Evolutionary conservation across 2,797 vertebrate species (phyloP).

Genomic region (Periophthalmus magnuspinnatus): DNA sequence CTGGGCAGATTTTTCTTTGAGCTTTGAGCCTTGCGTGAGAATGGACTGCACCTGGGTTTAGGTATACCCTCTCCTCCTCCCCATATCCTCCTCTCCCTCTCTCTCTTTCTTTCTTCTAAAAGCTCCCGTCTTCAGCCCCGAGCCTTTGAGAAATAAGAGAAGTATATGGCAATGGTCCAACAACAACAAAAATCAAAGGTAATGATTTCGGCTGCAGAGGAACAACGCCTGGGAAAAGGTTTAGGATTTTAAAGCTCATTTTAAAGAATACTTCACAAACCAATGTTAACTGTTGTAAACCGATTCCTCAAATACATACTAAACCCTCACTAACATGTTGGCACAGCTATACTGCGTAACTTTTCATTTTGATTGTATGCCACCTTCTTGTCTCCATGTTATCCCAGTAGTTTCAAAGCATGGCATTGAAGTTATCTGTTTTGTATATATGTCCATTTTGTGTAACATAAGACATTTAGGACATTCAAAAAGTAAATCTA

Average conservation of each 20-base stretch:
- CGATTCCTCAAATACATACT: too few relatives aligned
- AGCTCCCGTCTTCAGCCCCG: constrained; percentile 24
- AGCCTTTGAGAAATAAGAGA: constrained; percentile 44
- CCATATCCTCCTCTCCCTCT: neutral
- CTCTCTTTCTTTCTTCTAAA: neutral
- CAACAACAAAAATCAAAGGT: constrained; percentile 62
- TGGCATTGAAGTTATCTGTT: too few relatives aligned
- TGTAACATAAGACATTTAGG: rapidly evolving
- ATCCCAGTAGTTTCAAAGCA: too few relatives aligned
- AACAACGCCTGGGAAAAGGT: neutral
- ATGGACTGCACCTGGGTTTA: constrained; percentile 61
- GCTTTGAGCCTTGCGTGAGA: constrained; percentile 64
- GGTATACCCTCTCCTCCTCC: constrained; percentile 40
- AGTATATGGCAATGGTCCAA: constrained; percentile 59
- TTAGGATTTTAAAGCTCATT: neutral
- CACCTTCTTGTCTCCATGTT: too few relatives aligned
- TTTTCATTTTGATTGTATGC: too few relatives aligned
- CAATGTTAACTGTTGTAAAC: neutral
- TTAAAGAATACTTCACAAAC: neutral
- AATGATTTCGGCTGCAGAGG: constrained; percentile 45
- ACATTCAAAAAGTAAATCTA: too few relatives aligned
- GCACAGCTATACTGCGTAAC: too few relatives aligned
- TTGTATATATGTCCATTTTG: too few relatives aligned
- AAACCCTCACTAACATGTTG: too few relatives aligned
- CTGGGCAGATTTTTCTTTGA: constrained; percentile 47